Evolutionary conservation across 2,113 vertebrate genomes (phyloP).

Genomic region (Cynocephalus volans): DNA sequence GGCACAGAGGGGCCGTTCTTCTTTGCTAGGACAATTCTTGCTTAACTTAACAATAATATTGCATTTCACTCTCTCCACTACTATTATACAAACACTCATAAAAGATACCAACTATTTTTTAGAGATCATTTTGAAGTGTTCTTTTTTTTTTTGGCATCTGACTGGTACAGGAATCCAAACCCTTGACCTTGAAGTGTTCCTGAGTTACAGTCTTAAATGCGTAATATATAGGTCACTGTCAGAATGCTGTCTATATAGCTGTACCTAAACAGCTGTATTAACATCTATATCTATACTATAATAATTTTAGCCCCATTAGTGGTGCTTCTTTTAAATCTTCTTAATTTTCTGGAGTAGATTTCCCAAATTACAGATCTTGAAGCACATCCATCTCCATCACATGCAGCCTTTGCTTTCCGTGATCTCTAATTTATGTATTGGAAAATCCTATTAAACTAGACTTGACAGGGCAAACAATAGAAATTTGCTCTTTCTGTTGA

Average conservation of each 20-base stretch:
- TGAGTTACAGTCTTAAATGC: constrained; percentile 82
- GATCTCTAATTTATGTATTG: constrained; percentile 64
- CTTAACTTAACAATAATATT: constrained; percentile 86
- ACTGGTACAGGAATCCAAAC: too few relatives aligned
- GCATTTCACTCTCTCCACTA: constrained; percentile 87
- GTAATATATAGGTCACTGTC: constrained; percentile 80
- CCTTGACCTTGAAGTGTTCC: constrained; percentile 76
- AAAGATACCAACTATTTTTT: constrained; percentile 85
- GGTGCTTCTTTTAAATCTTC: constrained; percentile 2
- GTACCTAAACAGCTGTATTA: neutral
- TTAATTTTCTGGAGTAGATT: constrained; percentile 26
- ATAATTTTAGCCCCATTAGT: neutral
- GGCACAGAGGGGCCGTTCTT: neutral
- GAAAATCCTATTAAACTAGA: constrained; percentile 66
- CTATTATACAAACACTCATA: constrained; percentile 85
- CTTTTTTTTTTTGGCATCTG: neutral
- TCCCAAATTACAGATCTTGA: neutral
- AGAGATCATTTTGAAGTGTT: constrained; percentile 85
- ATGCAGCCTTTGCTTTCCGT: constrained; percentile 23
- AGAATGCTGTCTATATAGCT: constrained; percentile 62
- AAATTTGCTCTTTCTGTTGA: constrained; percentile 57
- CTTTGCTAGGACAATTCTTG: constrained; percentile 83
- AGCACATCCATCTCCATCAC: neutral
- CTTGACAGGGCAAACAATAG: constrained; percentile 21
- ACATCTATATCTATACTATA: neutral